Base-by-base conservation (phyloP, 2,888 invertebrate species). In the Lomographa bimaculata region DNA sequence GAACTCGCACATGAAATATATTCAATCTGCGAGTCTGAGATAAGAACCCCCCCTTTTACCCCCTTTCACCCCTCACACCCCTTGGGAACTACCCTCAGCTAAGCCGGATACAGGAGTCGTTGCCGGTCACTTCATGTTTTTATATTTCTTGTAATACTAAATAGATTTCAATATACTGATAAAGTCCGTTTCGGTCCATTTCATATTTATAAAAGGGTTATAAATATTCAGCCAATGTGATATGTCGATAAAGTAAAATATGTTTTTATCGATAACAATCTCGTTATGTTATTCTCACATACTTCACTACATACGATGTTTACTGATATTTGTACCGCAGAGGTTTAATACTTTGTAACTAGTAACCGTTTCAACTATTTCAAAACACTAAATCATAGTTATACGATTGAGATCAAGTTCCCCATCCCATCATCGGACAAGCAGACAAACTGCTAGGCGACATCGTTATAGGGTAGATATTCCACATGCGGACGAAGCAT, bases 11-110 rank as follows among this genome's bases (percentile, higher is more conserved):
- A 91, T 92, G 91, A 92, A 92, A 92, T 92, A 91, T 92, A 92
- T 92, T 92, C 91, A 92, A 92, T 92, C 91, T 92, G 92, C 89
- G 89, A 82, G 79, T 80, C 64, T 55, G 79, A 80, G 93, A 93
- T 93, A 93, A 92, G 91, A 34, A 62, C 57, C 61, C 62, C 68
- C 70, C n/a, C n/a, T 68, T 61, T 58, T 60, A 54, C 33, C 48
- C 53, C 40, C 42, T 46, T 32, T 36, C 29, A 46, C 46, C 49
- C 44, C 37, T 26, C 27, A 26, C 49, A 45, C 47, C 45, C 36
- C 38, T 39, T 29, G 52, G 42, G 46, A 41, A 47, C 46, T 50
- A 41, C 52, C 59, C 39, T 48, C 46, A 58, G 64, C 64, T 71
- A 69, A 72, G 70, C 76, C 74, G 74, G 74, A 72, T 70, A 63